These are phyloP conservation scores for Hydrochoerus hydrochaeris DNA, from an alignment of 2,113 vertebrate species.

Conservation along the genomic window DNA sequence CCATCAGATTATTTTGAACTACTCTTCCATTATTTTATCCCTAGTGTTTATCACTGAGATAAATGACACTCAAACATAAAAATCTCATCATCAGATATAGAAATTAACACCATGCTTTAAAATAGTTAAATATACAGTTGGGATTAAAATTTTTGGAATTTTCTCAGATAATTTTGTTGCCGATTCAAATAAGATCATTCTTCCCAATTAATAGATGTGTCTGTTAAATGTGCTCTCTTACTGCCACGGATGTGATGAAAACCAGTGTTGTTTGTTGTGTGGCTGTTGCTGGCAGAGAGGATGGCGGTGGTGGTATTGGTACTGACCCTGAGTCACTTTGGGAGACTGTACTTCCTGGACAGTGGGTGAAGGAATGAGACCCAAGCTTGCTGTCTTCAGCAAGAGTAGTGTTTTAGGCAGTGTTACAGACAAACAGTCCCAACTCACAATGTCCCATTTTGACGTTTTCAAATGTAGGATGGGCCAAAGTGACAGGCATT, in stretches of 20 bases:
- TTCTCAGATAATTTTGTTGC: neutral
- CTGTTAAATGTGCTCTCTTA: neutral
- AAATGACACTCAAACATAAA: neutral
- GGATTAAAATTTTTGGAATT: neutral
- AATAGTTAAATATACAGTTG: neutral
- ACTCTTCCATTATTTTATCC: neutral
- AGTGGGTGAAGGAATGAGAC: neutral
- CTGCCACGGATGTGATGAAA: neutral
- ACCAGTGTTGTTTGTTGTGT: neutral
- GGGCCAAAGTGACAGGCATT: neutral
- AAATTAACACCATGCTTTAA: neutral
- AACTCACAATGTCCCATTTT: neutral
- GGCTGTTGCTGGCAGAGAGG: neutral
- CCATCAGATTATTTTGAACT: neutral
- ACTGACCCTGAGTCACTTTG: neutral
- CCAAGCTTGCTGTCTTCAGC: neutral
- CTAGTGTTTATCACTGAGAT: constrained; percentile 11
- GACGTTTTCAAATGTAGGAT: neutral
- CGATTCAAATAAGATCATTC: neutral
- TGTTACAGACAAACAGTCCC: neutral
- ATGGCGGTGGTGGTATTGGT: neutral
- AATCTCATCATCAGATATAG: neutral
- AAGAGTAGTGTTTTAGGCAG: neutral
- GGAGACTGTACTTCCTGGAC: neutral
- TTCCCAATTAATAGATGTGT: neutral